Conservation (phyloP, 2,113 vertebrate genomes). For the Chloroceryle aenea region DNA sequence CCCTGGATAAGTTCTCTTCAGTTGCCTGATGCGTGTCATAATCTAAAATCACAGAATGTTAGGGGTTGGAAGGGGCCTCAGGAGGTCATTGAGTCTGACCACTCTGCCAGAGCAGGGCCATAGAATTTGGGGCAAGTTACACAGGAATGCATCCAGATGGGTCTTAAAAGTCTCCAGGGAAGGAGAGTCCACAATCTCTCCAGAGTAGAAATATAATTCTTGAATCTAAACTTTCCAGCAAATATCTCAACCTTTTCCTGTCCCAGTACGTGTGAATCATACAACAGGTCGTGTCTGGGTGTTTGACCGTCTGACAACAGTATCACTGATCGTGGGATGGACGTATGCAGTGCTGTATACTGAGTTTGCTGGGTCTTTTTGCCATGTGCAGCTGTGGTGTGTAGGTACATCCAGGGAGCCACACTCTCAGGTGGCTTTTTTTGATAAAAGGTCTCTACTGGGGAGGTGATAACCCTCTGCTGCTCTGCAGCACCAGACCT, state of each 20-base stretch:
- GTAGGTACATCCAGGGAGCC: neutral
- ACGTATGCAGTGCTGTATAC: rapidly evolving
- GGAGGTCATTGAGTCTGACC: no score
- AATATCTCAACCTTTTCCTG: neutral
- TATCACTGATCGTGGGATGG: rapidly evolving
- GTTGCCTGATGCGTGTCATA: neutral
- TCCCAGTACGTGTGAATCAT: rapidly evolving
- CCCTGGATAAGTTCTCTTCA: neutral
- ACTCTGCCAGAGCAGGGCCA: no score
- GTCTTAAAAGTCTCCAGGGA: no score
- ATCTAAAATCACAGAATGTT: neutral
- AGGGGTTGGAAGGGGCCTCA: no score
- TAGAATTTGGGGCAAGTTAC: no score
- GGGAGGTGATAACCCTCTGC: neutral
- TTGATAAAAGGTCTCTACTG: neutral
- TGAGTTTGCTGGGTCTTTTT: neutral
- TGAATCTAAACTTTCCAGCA: neutral
- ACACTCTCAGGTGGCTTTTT: neutral
- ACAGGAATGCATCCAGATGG: no score
- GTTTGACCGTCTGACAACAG: neutral
- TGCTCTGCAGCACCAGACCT: neutral
- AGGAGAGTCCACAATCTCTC: no score
- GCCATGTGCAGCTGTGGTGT: neutral
- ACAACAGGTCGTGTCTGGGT: rapidly evolving
- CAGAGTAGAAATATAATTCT: neutral